Evolutionary conservation across 2,888 invertebrate genomes (phyloP).

Genomic region (Bhutanitis thaidina): DNA sequence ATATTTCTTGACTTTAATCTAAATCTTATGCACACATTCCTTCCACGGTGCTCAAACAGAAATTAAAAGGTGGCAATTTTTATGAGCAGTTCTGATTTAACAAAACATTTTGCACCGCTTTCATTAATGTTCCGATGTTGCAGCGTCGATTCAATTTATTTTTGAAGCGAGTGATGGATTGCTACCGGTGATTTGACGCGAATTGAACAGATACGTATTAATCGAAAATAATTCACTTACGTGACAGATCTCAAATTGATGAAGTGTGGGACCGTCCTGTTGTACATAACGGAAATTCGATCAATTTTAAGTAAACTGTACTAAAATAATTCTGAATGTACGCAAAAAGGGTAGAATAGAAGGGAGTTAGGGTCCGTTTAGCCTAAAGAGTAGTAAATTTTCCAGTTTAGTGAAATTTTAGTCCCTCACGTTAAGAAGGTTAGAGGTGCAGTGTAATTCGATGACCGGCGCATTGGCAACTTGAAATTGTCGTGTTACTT

Average conservation of each 20-base stretch:
- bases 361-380: conserved; percentile 58
- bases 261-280: conserved; percentile 77
- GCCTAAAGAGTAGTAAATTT: conserved; percentile 66
- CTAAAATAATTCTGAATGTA: conserved; percentile 24
- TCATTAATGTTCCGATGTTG: conserved; percentile 11
- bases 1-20: conserved; percentile 40
- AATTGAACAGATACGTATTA: conserved; percentile 47
- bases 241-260: conserved; percentile 66
- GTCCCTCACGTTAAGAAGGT: conserved; percentile 52
- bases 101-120: conserved; percentile 19
- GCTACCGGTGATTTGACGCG: conserved; percentile 58
- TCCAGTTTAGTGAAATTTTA: conserved; percentile 61
- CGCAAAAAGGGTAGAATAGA: conserved; percentile 39
- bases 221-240: conserved; percentile 46
- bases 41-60: conserved; percentile 83
- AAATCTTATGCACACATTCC: conserved; percentile 81
- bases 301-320: conserved; percentile 41
- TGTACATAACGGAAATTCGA: conserved; percentile 63
- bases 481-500: conserved; percentile 27
- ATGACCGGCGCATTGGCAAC: conserved; percentile 61
- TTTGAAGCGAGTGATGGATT: conserved; percentile 34
- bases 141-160: conserved; percentile 22
- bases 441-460: conserved; percentile 46
- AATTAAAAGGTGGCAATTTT: conserved; percentile 22
- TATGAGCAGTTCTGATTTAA: background rate